A percentile compares a stretch with the other conserved stretches of the same genome.
These are phyloP conservation scores for Diadema setosum DNA, from an alignment of 35 echinoderm and acorn worm genomes.

Conservation along the genomic window DNA sequence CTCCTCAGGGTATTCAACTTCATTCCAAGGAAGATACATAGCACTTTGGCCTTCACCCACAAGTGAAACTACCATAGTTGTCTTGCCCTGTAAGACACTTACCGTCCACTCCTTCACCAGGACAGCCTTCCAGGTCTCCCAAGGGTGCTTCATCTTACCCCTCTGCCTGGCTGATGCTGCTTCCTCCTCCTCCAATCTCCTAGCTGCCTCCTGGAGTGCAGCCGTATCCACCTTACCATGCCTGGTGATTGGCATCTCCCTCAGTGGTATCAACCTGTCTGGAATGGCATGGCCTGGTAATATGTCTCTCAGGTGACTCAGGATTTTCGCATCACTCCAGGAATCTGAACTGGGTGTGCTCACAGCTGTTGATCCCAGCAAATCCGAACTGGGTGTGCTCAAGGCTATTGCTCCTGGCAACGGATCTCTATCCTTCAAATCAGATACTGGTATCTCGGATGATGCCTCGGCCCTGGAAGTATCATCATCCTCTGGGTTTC, in stretches of 20 bases:
- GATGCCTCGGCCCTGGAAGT: too few relatives aligned
- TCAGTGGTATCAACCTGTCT: neutral
- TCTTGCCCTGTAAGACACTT: too few relatives aligned
- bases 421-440: too few relatives aligned
- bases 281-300: conserved; percentile 63
- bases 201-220: neutral
- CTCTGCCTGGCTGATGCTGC: neutral
- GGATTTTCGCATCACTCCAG: neutral
- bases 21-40: too few relatives aligned
- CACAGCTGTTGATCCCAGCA: neutral
- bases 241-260: conserved; percentile 48
- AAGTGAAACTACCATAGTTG: too few relatives aligned
- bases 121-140: neutral
- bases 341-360: too few relatives aligned
- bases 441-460: too few relatives aligned
- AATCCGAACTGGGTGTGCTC: neutral
- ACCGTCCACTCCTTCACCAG: conserved; percentile 26
- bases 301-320: neutral
- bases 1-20: too few relatives aligned
- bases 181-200: too few relatives aligned
- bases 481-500: too few relatives aligned
- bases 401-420: too few relatives aligned
- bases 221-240: conserved; percentile 74
- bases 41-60: too few relatives aligned
- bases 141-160: neutral